Evolutionary conservation across 2,113 vertebrate genomes (phyloP), one percentile per base, ranked within the genome.

Genomic region (Pao palembangensis): DNA sequence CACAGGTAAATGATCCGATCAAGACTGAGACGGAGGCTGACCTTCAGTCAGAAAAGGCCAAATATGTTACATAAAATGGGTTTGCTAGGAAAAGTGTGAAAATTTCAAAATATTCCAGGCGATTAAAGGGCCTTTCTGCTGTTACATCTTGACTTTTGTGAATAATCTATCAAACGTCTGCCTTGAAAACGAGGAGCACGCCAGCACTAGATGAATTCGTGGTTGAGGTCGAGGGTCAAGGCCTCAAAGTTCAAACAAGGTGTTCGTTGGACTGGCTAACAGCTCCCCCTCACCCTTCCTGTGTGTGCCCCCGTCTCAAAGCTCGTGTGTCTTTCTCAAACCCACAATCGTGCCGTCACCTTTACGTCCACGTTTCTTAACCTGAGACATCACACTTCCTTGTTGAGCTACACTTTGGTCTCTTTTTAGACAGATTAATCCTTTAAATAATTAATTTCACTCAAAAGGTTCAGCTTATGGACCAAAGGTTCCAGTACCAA

Each of bases 1-100:
- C 61, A 18, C 59, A 57, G 56, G 61, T 54, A 47, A 60, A 55
- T 13, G 48, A 50, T 34, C 56, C 28, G 13, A 16, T 58, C 51
- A 57, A 68, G 61, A 42, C 58, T 34, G 49, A 58, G 18, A 12
- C 38, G 0, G 41, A 54, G 70, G 72, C 63, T 63, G 56, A 79
- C 58, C 52, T 58, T 48, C 21, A 47, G 41, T 44, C 47, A 34
- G 50, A 68, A 53, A 61, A 69, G 44, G 28, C 41, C 11, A 67
- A 52, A 51, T 16, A 5, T 17, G 43, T 44, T 16, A 44, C 43
- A 44, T 44, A 44, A 14, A 44, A 44, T 16, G 43, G 16, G 14
- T 44, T 44, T 17, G 16, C 43, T 14, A 4, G 41, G 41, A 15
- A 12, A 42, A 11, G 3, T 25, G 41, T 44, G 19, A 31, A 68